phyloP scores from a whole-genome alignment of 2,797 vertebrate genomes.

The Ptychadena robeensis region DNA sequence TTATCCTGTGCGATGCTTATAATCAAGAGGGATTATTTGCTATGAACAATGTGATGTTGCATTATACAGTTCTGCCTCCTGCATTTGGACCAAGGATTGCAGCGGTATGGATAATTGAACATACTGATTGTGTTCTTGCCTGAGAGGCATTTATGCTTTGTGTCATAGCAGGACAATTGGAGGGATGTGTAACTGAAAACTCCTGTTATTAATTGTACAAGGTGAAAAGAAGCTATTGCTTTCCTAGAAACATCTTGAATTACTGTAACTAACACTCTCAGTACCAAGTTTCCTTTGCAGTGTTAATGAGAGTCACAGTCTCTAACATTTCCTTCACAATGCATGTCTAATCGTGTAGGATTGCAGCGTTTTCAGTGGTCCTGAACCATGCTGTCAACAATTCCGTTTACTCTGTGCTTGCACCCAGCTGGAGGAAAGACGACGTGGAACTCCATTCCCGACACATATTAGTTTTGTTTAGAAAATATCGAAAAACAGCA shows the following conservation, averaged over 20 bases:
- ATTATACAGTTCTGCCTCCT: conserved; percentile 22
- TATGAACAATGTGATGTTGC: conserved; percentile 23
- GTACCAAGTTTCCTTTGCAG: conserved; percentile 65
- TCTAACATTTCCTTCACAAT: conserved; percentile 60
- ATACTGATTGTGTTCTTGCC: conserved; percentile 58
- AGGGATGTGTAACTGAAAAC: conserved; percentile 65
- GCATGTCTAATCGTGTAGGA: conserved; percentile 35
- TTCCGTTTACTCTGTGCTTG: conserved; percentile 34
- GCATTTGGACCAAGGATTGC: conserved; percentile 18
- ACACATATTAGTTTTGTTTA: neutral
- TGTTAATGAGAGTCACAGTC: conserved; percentile 63
- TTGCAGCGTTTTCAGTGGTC: conserved; percentile 35
- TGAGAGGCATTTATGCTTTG: conserved; percentile 63
- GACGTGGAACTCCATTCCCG: neutral
- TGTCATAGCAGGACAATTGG: conserved; percentile 64
- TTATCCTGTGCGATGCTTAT: conserved; percentile 25
- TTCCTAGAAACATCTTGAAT: conserved; percentile 67
- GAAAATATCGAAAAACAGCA: neutral
- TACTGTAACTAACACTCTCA: conserved; percentile 66
- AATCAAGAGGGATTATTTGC: conserved; percentile 38
- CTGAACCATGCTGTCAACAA: conserved; percentile 38
- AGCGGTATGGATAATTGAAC: conserved; percentile 52
- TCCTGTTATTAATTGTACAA: conserved; percentile 65
- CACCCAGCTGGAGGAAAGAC: conserved; percentile 24
- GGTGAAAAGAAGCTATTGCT: conserved; percentile 65